Evolutionary conservation across 2,113 vertebrate genomes (phyloP).

Genomic region (Rhegmatorhina hoffmannsi): DNA sequence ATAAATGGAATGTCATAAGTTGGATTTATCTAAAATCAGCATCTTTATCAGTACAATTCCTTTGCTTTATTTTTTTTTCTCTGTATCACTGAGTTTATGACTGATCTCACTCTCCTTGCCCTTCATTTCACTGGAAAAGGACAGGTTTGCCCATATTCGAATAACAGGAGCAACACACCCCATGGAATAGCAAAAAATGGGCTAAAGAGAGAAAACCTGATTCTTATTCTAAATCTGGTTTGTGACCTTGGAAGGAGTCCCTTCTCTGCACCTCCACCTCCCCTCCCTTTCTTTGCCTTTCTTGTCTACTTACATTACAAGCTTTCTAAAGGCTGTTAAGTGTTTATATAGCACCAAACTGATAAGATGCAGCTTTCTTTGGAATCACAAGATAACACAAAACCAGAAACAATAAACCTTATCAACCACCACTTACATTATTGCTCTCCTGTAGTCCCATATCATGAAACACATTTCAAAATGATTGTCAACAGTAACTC

Average conservation of each 20-base stretch:
- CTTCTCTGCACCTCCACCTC: background rate
- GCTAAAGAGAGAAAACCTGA: background rate
- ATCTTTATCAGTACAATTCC: background rate
- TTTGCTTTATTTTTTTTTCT: background rate
- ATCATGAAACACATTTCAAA: background rate
- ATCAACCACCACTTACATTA: background rate
- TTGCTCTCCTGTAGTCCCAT: background rate
- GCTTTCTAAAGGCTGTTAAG: background rate
- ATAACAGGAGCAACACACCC: background rate
- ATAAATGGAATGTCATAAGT: background rate
- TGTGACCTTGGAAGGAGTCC: background rate
- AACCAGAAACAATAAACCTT: background rate
- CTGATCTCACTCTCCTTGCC: conserved; percentile 1
- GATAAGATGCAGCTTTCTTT: background rate
- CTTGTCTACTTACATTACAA: background rate
- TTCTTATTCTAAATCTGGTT: background rate
- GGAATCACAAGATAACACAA: background rate
- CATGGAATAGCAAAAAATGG: background rate
- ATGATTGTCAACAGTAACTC: background rate
- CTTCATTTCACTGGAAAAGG: background rate
- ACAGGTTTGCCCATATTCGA: background rate
- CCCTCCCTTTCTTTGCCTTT: background rate
- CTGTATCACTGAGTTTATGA: background rate
- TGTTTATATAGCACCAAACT: background rate
- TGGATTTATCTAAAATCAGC: background rate